Base-by-base conservation (phyloP, 2,888 invertebrate genomes). In the Lepas anatifera region DNA sequence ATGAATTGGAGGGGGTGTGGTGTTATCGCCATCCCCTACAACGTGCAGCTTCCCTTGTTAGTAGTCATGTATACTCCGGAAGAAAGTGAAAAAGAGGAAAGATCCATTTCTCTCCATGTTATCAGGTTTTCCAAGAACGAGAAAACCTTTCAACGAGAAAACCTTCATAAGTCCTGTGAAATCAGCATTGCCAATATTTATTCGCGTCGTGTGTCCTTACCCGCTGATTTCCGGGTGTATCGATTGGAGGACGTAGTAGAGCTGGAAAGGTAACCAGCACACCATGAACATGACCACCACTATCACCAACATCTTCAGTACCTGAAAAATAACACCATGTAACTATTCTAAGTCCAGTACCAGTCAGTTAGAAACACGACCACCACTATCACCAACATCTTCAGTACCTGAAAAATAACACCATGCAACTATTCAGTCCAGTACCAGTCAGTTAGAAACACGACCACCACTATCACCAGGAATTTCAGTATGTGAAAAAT, bases 321-420 rank as follows among this genome's bases (percentile, higher is more conserved):
- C 71, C 71, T 39, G 18, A 39, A 13, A 16, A n/a, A n/a, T n/a
- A n/a, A n/a, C n/a, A n/a, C n/a, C n/a, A n/a, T n/a, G n/a, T n/a
- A n/a, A n/a, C n/a, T n/a, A n/a, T n/a, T n/a, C n/a, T n/a, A n/a
- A n/a, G n/a, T n/a, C n/a, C n/a, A n/a, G n/a, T n/a, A n/a, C n/a
- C n/a, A n/a, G n/a, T n/a, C n/a, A n/a, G 18, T 46, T 13, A 46
- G 4, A 22, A 46, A 46, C 46, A 46, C 4, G 46, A 46, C 46
- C 13, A 46, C 46, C 46, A 46, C 46, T 4, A 46, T 68, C 68
- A 35, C 50, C 68, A 35, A 10, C 27, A 48, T 66, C 50, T 48
- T 46, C 50, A 43, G 29, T 16, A 29, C 71, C 71, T 39, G 18
- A 39, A 13, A 16, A n/a, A n/a, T n/a, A n/a, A n/a, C n/a, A n/a